Evolutionary conservation across 2,888 invertebrate species (phyloP), one percentile per base, ranked within the genome.

Genomic region (Lasioglossum marginatum): DNA sequence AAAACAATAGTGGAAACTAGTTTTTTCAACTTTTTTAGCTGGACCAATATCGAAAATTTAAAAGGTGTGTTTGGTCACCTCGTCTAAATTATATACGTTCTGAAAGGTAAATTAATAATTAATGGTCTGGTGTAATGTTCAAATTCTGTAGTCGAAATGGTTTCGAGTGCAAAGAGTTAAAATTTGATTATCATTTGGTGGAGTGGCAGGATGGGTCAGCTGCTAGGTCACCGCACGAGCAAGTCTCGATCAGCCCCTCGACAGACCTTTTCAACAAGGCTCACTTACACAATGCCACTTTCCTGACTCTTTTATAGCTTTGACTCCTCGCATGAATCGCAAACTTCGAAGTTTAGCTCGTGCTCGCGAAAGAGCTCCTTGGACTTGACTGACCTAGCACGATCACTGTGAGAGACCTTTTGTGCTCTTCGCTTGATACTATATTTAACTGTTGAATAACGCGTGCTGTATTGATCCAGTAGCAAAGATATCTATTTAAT

Each of bases 231-330:
- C 8, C 8, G 14, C 19, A 34, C 63, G 16, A 63, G 34, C 34
- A 8, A 63, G 63, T 16, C 63, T 63, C 63, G 68, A 34, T 68
- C 34, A 68, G 23, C 34, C 10, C 37, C 68, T 68, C 37, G 34
- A 10, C 37, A 37, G 37, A 68, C 37, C 68, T 16, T 37, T 37
- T 66, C 34, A 34, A 34, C 31, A 31, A 23, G 68, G 12, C 23
- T 68, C 68, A 68, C 68, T 68, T 68, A 68, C 68, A 68, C 68
- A 68, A 68, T 23, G 68, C 34, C 68, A 68, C 37, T 37, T 10
- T 37, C 37, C 37, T 68, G 23, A 37, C 68, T 68, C 23, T 68
- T 68, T 68, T 37, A 68, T 34, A 34, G 68, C 68, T 68, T 68
- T 37, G 63, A 34, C 63, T 63, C 31, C 63, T 37, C 37, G 12